A percentile compares a stretch with the other conserved stretches of the same genome.
Conservation (phyloP, 2,797 vertebrate species). For the Acipenser transmontanus region DNA sequence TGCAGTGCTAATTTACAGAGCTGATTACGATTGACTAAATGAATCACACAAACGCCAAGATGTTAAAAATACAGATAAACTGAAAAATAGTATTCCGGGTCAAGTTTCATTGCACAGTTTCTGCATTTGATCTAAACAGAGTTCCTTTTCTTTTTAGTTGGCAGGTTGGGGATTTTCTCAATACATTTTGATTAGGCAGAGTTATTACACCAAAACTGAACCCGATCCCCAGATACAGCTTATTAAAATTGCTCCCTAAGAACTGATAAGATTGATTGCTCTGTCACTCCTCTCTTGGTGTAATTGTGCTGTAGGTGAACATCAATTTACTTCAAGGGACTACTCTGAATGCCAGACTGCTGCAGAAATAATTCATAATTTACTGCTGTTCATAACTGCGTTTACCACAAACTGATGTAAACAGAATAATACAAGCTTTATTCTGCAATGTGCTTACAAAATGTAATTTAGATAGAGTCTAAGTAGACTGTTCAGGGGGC, state of each 20-base stretch:
- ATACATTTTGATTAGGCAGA: constrained; percentile 31
- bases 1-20: too few species aligned
- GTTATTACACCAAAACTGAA: constrained; percentile 53
- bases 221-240: constrained; percentile 51
- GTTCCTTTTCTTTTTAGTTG: constrained; percentile 2
- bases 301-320: constrained; percentile 78
- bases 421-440: constrained; percentile 26
- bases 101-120: not conserved
- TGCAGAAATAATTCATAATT: constrained; percentile 73
- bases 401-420: constrained; percentile 53
- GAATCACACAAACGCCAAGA: too few species aligned
- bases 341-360: constrained; percentile 65
- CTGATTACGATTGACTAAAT: too few species aligned
- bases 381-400: constrained; percentile 51
- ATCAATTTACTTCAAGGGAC: constrained; percentile 77
- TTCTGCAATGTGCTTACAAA: not conserved
- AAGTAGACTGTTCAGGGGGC: not conserved
- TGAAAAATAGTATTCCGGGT: not conserved
- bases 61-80: not conserved
- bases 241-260: constrained; percentile 68
- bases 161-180: not conserved
- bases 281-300: constrained; percentile 52
- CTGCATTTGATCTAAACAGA: not conserved
- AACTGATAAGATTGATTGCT: constrained; percentile 70
- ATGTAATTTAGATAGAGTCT: constrained; percentile 2